Evolutionary conservation across 2,113 vertebrate genomes (phyloP).

Genomic region (Chiloscyllium plagiosum): DNA sequence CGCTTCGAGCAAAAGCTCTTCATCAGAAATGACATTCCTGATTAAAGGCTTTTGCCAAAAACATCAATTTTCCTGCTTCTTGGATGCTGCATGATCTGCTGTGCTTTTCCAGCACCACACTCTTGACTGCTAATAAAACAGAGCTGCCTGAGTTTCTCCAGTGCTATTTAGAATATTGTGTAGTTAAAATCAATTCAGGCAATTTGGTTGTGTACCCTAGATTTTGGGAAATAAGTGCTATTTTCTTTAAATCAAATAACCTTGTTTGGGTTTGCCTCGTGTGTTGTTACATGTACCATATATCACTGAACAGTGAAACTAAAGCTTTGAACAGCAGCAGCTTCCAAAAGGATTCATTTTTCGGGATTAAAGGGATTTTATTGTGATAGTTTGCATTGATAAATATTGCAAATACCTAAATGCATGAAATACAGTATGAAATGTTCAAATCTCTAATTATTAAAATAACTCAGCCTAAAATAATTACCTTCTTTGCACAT

Average conservation of each 20-base stretch:
- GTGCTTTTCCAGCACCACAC: no score
- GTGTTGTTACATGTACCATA: not conserved
- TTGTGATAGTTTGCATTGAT: conserved; percentile 27
- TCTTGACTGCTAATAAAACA: not conserved
- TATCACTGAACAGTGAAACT: conserved; percentile 21
- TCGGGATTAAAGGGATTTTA: conserved; percentile 1
- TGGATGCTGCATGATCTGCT: no score
- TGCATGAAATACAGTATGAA: not conserved
- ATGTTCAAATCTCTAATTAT: not conserved
- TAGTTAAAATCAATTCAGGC: not conserved
- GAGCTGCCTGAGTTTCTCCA: not conserved
- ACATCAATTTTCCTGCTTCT: no score
- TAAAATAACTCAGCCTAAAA: not conserved
- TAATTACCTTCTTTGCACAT: not conserved
- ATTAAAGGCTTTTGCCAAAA: no score
- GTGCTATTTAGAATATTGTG: not conserved
- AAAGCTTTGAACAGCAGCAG: not conserved
- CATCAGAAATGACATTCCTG: no score
- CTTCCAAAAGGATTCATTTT: not conserved
- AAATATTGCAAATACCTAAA: conserved; percentile 1
- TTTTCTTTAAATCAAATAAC: not conserved
- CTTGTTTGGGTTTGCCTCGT: not conserved
- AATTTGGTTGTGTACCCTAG: not conserved
- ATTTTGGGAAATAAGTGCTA: not conserved
- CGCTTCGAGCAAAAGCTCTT: no score